Base-by-base conservation (phyloP, 2,888 invertebrate genomes). In the Netelia fuscicornis region DNA sequence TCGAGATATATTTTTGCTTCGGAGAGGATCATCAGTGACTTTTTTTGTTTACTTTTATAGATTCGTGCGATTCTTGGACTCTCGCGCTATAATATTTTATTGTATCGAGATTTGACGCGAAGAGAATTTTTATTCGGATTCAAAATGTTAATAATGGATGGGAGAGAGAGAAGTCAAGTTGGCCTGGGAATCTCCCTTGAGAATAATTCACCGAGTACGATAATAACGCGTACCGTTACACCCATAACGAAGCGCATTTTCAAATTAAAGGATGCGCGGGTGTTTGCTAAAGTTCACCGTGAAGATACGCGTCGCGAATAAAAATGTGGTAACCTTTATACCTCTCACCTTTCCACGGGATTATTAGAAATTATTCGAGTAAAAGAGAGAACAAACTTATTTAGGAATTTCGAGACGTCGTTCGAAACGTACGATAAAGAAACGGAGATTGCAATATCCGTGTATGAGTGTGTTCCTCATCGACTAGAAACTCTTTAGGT, bases 181-280 rank as follows among this genome's bases (percentile, higher is more conserved):
- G n/a, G 62, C 44, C 48, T 60, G 48, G 44, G 13, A 48, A 74
- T 48, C 37, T 62, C 60, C 62, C 74, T 3, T 10, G 74, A 74
- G 74, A 62, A 62, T 74, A 44, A 48, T 48, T 11, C 48, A 13
- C 48, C 48, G 44, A 58, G 25, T 42, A 74, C 44, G 74, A 58
- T 74, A 74, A 74, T 58, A 58, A 72, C 37, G 42, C 42, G 37
- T 44, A 72, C 42, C 30, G 72, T 1, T 37, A 37, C 1, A 6
- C 6, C 6, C 6, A 37, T 37, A 37, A 37, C 37, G 25, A 48
- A 44, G 44, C 60, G 60, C 58, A 60, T 74, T 62, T 74, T 72
- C 20, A 72, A 42, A 72, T 72, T 72, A 72, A 72, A 72, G n/a
- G 23, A 72, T 23, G 58, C 23, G 56, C 70, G 70, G 30, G 54